A percentile compares a stretch with the other conserved stretches of the same genome.
Conservation (phyloP, 2,797 vertebrate genomes). For the Paguma larvata region DNA sequence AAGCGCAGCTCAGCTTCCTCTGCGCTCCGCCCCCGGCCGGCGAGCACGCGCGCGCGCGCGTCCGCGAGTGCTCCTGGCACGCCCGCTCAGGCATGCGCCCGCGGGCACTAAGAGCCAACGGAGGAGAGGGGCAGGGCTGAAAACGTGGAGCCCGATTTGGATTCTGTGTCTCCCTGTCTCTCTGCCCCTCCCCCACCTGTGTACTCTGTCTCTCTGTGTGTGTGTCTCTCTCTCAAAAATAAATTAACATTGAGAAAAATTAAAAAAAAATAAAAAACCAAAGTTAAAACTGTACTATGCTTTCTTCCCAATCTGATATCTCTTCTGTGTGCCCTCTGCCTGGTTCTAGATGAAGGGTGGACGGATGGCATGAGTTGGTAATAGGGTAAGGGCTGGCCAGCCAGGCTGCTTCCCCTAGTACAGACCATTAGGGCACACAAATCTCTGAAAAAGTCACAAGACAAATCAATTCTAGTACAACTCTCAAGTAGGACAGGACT, state of each 20-base stretch:
- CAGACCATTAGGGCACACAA: background rate
- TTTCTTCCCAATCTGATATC: background rate
- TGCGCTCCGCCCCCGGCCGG: no score
- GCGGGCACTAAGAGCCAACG: fast-evolving
- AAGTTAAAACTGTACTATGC: background rate
- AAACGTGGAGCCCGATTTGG: no score
- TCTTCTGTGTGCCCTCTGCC: background rate
- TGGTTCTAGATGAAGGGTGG: background rate
- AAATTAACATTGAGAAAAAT: no score
- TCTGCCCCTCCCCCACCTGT: no score
- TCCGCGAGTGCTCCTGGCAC: background rate
- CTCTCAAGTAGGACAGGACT: background rate
- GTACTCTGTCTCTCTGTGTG: no score
- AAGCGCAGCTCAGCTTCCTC: no score
- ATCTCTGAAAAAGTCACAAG: background rate
- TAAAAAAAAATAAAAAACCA: no score
- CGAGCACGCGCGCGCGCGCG: no score
- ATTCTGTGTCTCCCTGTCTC: no score
- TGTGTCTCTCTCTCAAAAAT: no score
- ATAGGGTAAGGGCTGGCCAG: background rate
- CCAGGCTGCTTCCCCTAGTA: background rate
- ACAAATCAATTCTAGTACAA: background rate
- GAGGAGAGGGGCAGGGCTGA: fast-evolving
- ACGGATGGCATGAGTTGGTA: background rate
- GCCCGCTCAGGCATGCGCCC: background rate